Base-by-base conservation (phyloP, 2,113 vertebrate species). In the Pachypanchax playfairii region DNA sequence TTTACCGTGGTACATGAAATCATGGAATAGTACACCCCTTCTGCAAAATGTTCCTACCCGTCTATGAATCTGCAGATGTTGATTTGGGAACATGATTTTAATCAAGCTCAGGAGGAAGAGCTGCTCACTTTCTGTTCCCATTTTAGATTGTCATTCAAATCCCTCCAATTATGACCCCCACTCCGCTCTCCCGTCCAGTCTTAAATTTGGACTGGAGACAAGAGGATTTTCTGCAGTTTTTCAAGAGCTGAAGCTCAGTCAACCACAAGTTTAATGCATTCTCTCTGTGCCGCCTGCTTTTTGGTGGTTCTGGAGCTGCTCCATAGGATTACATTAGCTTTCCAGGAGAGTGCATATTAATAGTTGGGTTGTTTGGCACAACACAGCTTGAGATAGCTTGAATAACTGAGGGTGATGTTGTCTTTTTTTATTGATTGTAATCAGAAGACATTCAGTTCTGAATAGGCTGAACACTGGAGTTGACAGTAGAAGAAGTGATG, bases 191-290 rank as follows among this genome's bases (percentile, higher is more conserved):
- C 69, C 76, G 85, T 87, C 84, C 83, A 70, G 79, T 78, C 85
- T 79, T 69, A 85, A 73, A 79, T 79, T 77, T 80, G 75, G 65
- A 72, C 77, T 64, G 62, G 67, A 62, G 54, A 48, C 75, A 71
- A 71, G 58, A 80, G 83, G 81, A 79, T 77, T 70, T 54, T n/a
- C n/a, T 29, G 73, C 65, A 59, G 60, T 82, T 77, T 85, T 77
- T 86, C 65, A 79, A 71, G 65, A 83, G 74, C 84, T 85, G 84
- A 88, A 89, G 87, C 88, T 87, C 87, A 89, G 74, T 59, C 70
- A 55, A 88, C 86, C 86, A 31, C 84, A 91, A 84, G 86, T 75
- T 77, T 88, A 79, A 87, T 88, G 88, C 69, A 70, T 84, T 82
- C 81, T 89, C 82, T 87, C 82, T 77, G 83, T 70, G 57, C 80